Percentiles rank a stretch among this genome's conserved stretches.
phyloP scores from a whole-genome alignment of 2,888 invertebrate genomes.

The Drosophila pseudotakahashii region DNA sequence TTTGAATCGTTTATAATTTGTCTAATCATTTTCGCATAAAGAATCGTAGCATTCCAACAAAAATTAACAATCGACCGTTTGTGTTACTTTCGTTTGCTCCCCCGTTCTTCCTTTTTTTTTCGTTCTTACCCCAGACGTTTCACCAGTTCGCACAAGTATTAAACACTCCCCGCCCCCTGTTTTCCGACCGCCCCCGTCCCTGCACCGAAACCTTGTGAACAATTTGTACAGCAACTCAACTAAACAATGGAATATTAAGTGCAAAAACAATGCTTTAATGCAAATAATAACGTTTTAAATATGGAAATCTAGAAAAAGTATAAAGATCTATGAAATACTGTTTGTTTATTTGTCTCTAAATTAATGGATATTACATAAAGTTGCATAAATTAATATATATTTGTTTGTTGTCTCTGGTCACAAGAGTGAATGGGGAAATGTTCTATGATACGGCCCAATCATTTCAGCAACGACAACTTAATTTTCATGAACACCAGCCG shows the following conservation, averaged over 20 bases:
- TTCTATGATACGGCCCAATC: constrained; percentile 39
- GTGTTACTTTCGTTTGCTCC: constrained; percentile 42
- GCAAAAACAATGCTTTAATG: constrained; percentile 72
- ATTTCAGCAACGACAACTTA: constrained; percentile 45
- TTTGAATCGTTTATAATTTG: constrained; percentile 61
- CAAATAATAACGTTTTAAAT: constrained; percentile 45
- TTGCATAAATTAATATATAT: constrained; percentile 43
- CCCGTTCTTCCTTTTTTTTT: constrained; percentile 9
- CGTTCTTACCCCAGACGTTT: constrained; percentile 50
- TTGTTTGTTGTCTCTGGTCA: constrained; percentile 37
- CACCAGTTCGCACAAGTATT: constrained; percentile 74
- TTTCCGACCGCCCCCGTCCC: constrained; percentile 33
- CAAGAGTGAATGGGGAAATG: constrained; percentile 33
- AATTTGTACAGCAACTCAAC: constrained; percentile 72
- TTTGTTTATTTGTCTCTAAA: constrained; percentile 57
- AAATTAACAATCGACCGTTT: constrained; percentile 50
- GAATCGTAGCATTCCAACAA: constrained; percentile 75
- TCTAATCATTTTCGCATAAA: constrained; percentile 55
- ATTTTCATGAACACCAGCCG: constrained; percentile 37
- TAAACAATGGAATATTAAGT: constrained; percentile 71
- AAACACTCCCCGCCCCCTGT: constrained; percentile 35
- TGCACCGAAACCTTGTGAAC: constrained; percentile 63
- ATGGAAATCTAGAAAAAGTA: constrained; percentile 49
- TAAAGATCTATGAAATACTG: constrained; percentile 42
- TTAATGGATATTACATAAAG: constrained; percentile 46